Evolutionary conservation across 2,113 vertebrate genomes (phyloP), one percentile per base, ranked within the genome.

Genomic region (Cricetomys ansorgei): DNA sequence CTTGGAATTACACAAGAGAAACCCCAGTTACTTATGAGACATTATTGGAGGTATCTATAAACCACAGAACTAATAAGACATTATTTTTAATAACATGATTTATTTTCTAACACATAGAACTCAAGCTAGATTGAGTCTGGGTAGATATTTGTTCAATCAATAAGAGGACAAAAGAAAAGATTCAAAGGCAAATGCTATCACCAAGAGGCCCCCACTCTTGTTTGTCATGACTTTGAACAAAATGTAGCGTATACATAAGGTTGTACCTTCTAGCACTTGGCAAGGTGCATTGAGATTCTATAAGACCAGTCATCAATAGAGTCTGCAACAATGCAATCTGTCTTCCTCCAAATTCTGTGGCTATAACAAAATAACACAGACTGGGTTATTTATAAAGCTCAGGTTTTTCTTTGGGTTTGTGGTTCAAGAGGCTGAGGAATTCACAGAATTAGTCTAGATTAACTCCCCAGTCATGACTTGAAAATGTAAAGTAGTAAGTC

Each of bases 51-150:
- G 50, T 45, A 0, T 59, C 37, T n/a, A 48, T 81, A 85, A 90
- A 95, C 77, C 70, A 96, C 96, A 77, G 9, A 69, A 86, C 59
- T 91, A 95, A 55, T 59, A 90, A 89, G 37, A 85, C 62, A 31
- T 92, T 94, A 7, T 13, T 97, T 87, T 96, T 98, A 98, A 97
- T 94, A 91, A 97, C 29, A 62, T 48, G 7, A 0, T 53, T 75
- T 92, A 88, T 70, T 37, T 98, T 97, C 97, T 5, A 31, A 50
- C 1, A 75, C 0, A 4, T 94, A 27, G 72, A 59, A 85, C 70
- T 69, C 29, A 73, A 92, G 48, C 37, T 88, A 91, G n/a, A 43
- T 72, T 59, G 70, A 62, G 37, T 53, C 62, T 93, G 17, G 3
- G 17, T 95, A 75, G 48, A 12, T 59, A 76, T n/a, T 70, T 12